A percentile compares a stretch with the other conserved stretches of the same genome.
These are phyloP conservation scores for Branchellion lobata DNA, from an alignment of 2,888 invertebrate genomes.

Conservation along the genomic window DNA sequence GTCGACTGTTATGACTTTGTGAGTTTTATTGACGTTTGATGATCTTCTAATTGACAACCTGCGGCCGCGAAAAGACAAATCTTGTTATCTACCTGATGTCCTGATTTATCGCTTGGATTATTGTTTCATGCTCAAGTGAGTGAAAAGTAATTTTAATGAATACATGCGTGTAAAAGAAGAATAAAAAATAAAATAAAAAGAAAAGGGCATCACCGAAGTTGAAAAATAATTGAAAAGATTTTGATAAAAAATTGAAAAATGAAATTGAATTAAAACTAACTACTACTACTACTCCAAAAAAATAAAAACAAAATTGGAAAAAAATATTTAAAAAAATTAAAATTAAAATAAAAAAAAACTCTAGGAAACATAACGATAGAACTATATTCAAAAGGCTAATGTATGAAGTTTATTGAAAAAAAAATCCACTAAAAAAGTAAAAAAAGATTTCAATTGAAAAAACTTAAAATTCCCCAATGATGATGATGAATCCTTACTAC, in stretches of 20 bases:
- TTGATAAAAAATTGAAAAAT: no score
- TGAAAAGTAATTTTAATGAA: neutral
- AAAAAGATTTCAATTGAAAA: no score
- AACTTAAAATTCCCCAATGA: neutral
- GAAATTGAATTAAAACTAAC: no score
- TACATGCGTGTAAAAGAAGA: neutral
- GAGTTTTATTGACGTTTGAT: neutral
- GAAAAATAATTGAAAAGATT: neutral
- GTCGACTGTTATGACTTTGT: no score
- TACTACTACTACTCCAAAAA: no score
- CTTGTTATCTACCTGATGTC: neutral
- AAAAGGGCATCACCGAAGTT: neutral
- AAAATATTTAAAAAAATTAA: no score
- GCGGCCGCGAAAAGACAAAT: neutral
- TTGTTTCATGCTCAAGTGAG: conserved; percentile 2
- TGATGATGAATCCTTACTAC: conserved; percentile 43
- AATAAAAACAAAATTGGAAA: no score
- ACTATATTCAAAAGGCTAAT: no score
- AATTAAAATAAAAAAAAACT: no score
- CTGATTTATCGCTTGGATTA: neutral
- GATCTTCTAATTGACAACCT: neutral
- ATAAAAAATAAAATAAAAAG: neutral
- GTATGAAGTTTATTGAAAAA: no score
- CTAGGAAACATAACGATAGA: no score
- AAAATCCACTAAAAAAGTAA: no score